phyloP scores from a whole-genome alignment of 2,888 invertebrate species.

The Ischnura elegans region DNA sequence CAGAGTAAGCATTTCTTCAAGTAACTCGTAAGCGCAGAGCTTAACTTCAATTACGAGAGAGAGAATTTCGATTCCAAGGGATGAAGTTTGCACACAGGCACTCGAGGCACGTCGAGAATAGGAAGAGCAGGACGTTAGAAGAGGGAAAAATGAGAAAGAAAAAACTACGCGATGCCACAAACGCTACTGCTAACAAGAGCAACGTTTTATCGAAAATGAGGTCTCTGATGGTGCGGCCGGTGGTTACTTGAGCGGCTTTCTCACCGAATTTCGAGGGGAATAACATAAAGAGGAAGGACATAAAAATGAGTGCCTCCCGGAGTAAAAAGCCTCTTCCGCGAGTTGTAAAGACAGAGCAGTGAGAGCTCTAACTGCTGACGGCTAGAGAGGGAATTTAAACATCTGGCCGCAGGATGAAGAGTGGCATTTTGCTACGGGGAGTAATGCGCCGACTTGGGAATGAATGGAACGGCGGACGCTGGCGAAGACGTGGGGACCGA shows the following conservation, averaged over 20 bases:
- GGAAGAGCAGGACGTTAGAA: not conserved
- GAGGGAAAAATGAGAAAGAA: not conserved
- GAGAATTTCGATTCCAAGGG: not conserved
- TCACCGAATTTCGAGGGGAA: not conserved
- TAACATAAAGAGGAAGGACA: not conserved
- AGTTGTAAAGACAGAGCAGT: not conserved
- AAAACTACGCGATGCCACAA: not conserved
- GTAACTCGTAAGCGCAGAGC: no score
- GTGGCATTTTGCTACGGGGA: not conserved
- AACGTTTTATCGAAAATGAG: constrained; percentile 8
- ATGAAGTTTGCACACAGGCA: not conserved
- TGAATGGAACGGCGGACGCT: not conserved
- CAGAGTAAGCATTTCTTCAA: no score
- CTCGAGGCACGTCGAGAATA: not conserved
- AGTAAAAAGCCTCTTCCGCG: not conserved
- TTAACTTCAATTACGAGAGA: no score
- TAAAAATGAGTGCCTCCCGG: not conserved
- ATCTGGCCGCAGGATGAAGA: not conserved
- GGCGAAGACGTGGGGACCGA: not conserved
- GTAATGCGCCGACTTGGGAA: not conserved
- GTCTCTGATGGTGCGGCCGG: not conserved
- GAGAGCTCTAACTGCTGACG: not conserved
- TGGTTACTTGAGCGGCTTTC: not conserved
- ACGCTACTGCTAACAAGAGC: not conserved
- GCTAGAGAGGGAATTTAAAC: not conserved